A percentile compares a stretch with the other conserved stretches of the same genome.
Conservation (phyloP, 2,888 invertebrate species). For the Diploptera punctata region DNA sequence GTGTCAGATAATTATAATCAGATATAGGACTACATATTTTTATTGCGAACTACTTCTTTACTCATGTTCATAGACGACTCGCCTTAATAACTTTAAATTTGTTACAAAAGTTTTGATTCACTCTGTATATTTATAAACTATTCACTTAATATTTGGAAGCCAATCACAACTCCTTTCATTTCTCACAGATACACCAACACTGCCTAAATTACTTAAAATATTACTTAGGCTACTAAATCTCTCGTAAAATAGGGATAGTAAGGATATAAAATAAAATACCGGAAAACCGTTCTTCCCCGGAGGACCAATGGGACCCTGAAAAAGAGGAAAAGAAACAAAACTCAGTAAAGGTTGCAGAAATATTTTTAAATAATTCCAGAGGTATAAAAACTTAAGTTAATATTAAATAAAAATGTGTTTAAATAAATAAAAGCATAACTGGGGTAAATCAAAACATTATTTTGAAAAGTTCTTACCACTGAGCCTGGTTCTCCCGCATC, state of each 20-base stretch:
- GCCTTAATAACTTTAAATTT: no score
- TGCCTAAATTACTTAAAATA: no score
- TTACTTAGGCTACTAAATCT: not conserved
- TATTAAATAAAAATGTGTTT: not conserved
- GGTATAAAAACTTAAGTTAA: not conserved
- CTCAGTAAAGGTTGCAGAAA: constrained; percentile 46
- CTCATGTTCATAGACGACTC: no score
- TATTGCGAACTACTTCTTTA: no score
- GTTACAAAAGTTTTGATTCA: not conserved
- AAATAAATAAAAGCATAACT: constrained; percentile 9
- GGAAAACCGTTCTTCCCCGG: constrained; percentile 91
- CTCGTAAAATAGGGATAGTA: constrained; percentile 50
- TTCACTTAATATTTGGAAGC: constrained; percentile 18
- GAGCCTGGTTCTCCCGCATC: constrained; percentile 82
- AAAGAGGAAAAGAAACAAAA: constrained; percentile 50
- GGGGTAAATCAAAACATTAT: not conserved
- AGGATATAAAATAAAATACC: constrained; percentile 67
- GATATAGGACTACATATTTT: no score
- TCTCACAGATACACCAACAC: no score
- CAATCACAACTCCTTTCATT: no score
- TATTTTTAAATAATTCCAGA: constrained; percentile 40
- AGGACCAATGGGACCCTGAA: constrained; percentile 79
- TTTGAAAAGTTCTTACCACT: constrained; percentile 78
- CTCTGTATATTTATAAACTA: not conserved
- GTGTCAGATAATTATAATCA: no score